A percentile compares a stretch with the other conserved stretches of the same genome.
Conservation (phyloP, 2,797 vertebrate species). For the Girardinus metallicus region DNA sequence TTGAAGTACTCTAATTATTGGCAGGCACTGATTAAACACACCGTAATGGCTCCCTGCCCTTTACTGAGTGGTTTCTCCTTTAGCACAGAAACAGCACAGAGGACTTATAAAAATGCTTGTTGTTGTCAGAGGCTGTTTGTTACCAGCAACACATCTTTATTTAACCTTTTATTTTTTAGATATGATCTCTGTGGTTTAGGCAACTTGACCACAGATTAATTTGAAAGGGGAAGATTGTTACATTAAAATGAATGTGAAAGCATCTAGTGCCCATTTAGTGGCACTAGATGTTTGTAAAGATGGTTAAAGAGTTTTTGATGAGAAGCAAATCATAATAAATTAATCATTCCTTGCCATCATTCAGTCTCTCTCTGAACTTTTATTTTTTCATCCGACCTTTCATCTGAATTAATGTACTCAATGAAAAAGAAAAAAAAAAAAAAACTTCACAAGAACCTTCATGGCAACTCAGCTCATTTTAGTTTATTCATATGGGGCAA, state of each 20-base stretch:
- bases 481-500: background rate
- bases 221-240: background rate
- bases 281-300: background rate
- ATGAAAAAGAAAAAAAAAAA: background rate
- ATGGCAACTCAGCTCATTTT: background rate
- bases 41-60: background rate
- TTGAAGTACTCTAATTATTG: slow-evolving; percentile 3
- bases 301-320: background rate
- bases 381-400: background rate
- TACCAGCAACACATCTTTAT: background rate
- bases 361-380: background rate
- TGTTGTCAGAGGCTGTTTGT: background rate
- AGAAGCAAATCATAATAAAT: background rate
- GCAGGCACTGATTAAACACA: slow-evolving; percentile 1
- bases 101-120: background rate
- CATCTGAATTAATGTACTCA: background rate
- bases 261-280: background rate
- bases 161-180: background rate
- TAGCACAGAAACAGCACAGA: background rate
- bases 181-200: background rate
- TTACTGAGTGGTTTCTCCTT: background rate
- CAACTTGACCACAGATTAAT: background rate
- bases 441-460: background rate
- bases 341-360: too few relatives aligned
- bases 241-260: background rate